Evolutionary conservation across 1,140 invertebrate species (phyloP).

Genomic region (Drosophila teissieri): DNA sequence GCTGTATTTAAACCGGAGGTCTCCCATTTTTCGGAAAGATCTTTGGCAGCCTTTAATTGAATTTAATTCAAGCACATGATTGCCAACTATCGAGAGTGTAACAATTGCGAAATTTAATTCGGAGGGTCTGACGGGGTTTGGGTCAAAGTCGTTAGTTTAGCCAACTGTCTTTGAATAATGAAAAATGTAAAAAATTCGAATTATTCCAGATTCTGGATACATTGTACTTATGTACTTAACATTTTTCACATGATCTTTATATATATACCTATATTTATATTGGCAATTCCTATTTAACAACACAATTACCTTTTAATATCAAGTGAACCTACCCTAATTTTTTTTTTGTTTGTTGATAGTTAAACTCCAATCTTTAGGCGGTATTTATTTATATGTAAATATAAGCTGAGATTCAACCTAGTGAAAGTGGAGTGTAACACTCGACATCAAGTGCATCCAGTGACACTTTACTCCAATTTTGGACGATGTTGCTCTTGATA

Average conservation of each 20-base stretch:
- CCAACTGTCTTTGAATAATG: conserved; percentile 15
- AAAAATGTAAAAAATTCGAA: conserved; percentile 12
- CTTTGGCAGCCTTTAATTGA: conserved; percentile 67
- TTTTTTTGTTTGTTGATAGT: neutral
- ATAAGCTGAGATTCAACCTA: conserved; percentile 5
- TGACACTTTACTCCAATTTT: conserved; percentile 37
- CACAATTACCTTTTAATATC: conserved; percentile 7
- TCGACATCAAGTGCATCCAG: conserved; percentile 17
- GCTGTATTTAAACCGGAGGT: conserved; percentile 31
- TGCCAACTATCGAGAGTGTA: conserved; percentile 24
- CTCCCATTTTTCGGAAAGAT: conserved; percentile 45
- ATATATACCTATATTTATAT: too few species aligned
- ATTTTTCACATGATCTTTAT: too few species aligned
- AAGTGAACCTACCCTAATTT: neutral
- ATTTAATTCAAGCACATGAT: conserved; percentile 53
- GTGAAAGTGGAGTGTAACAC: conserved; percentile 18
- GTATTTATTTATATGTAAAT: neutral
- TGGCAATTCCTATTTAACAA: neutral
- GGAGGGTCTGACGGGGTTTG: conserved; percentile 11
- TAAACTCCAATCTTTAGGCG: neutral
- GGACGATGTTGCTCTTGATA: conserved; percentile 29
- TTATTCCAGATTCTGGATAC: neutral
- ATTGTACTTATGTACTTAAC: too few species aligned
- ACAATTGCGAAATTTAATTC: conserved; percentile 46
- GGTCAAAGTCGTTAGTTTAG: conserved; percentile 32